Conservation (phyloP, 92 coral and sea anemone species). For the Desmophyllum pertusum region DNA sequence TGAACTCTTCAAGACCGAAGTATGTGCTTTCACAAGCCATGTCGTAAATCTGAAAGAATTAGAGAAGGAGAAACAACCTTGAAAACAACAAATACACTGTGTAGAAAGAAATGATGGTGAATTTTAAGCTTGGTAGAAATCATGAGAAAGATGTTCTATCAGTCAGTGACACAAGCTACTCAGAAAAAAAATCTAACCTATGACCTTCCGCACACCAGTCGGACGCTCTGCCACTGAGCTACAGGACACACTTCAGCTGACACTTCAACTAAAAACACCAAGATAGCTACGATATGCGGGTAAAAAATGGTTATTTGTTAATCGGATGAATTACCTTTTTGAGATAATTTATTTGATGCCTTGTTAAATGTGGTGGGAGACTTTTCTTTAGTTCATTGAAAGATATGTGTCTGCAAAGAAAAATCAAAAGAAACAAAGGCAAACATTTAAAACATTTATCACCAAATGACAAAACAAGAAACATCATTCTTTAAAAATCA, state of each 20-base stretch:
- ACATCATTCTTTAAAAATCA: too few species aligned
- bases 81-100: not conserved
- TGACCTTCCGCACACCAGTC: too few species aligned
- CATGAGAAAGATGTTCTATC: too few species aligned
- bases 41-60: conserved; percentile 64
- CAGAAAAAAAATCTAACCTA: too few species aligned
- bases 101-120: too few species aligned
- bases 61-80: not conserved
- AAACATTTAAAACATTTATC: not conserved
- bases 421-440: not conserved
- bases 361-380: conserved; percentile 72
- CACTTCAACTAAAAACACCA: not conserved
- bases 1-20: conserved; percentile 87
- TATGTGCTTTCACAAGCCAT: conserved; percentile 88
- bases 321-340: conserved; percentile 60
- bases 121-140: too few species aligned
- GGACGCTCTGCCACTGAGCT: too few species aligned
- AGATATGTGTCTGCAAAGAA: conserved; percentile 70
- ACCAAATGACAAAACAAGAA: not conserved
- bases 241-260: too few species aligned
- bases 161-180: too few species aligned
- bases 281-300: too few species aligned
- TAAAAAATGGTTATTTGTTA: not conserved
- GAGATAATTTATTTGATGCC: conserved; percentile 66
- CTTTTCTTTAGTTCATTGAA: conserved; percentile 77